Evolutionary conservation across 92 coral and sea anemone genomes (phyloP), one percentile per base, ranked within the genome.

Genomic region (Diadumene lineata): DNA sequence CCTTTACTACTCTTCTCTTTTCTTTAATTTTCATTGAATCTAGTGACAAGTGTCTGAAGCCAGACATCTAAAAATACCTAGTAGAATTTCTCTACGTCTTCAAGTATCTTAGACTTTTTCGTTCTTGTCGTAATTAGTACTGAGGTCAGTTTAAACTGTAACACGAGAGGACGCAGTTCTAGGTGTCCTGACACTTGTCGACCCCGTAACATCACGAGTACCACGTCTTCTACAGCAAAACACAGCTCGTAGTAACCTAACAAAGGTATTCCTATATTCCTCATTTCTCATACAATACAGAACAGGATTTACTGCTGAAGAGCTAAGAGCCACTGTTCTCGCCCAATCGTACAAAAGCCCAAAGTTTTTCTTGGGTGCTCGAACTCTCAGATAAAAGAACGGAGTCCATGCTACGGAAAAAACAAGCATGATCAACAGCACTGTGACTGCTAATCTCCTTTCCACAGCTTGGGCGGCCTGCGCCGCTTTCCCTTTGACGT

Each of bases 281-380:
- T 73, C 83, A 60, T 88, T 91, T 55, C 90, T 86, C 22, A 91
- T 70, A 60, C 92, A 86, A 72, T 94, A 94, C 17, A 94, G 69
- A 10, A 66, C 73, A 10, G 97, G 97, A 27, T 94, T 94, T 11
- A 88, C 44, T 11, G 94, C 88, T 13, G 93, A 91, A 19, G 90
- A 76, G 43, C 88, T 86, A 60, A 94, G 55, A 0, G 97, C 92
- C 31, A 82, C 69, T 0, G 98, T 94, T 25, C 92, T 72, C 0
- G 88, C 92, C 88, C 87, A 83, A 86, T 91, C 82, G 66, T 94
- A 94, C 13, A 76, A 82, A 19, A 78, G 75, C 0, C 98, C 98
- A 64, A 87, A 88, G 72, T 91, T 81, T 38, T 79, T 88, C 55
- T 87, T 80, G 11, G 97, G 98, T 18, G 90, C 76, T 13, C 83